A percentile compares a stretch with the other conserved stretches of the same genome.
These are phyloP conservation scores for Atta colombica DNA, from an alignment of 1,140 invertebrate genomes.

Conservation along the genomic window DNA sequence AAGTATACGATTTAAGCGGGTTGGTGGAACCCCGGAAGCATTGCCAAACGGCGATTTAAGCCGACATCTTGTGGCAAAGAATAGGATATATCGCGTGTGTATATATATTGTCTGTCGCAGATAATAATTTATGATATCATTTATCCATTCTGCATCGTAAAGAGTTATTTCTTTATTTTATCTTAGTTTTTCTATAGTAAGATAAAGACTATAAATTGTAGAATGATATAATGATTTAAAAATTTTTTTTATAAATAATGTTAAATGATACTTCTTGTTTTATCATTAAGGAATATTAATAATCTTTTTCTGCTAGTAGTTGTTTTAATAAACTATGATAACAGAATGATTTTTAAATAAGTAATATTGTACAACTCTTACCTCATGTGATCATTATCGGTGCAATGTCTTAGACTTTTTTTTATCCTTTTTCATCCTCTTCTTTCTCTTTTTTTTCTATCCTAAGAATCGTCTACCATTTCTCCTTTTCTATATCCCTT, in stretches of 20 bases:
- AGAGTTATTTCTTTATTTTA: slow-evolving; percentile 19
- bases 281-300: neutral
- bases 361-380: slow-evolving; percentile 68
- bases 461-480: slow-evolving; percentile 44
- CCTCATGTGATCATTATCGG: slow-evolving; percentile 70
- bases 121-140: slow-evolving; percentile 51
- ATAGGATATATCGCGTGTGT: slow-evolving; percentile 41
- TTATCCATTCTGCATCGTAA: neutral
- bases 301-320: neutral
- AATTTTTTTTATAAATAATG: neutral
- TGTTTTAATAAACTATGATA: neutral
- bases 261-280: neutral
- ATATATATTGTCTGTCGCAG: slow-evolving; percentile 38
- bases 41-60: slow-evolving; percentile 80
- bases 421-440: slow-evolving; percentile 17
- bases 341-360: neutral
- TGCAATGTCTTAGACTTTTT: slow-evolving; percentile 55
- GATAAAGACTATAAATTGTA: neutral
- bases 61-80: slow-evolving; percentile 53
- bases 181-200: neutral
- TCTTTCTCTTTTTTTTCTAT: slow-evolving; percentile 59
- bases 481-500: slow-evolving; percentile 45
- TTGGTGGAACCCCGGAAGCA: slow-evolving; percentile 43
- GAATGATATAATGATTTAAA: neutral
- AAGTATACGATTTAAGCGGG: slow-evolving; percentile 79